Conservation (phyloP, 2,797 vertebrate species). For the Gymnothorax reevesii region DNA sequence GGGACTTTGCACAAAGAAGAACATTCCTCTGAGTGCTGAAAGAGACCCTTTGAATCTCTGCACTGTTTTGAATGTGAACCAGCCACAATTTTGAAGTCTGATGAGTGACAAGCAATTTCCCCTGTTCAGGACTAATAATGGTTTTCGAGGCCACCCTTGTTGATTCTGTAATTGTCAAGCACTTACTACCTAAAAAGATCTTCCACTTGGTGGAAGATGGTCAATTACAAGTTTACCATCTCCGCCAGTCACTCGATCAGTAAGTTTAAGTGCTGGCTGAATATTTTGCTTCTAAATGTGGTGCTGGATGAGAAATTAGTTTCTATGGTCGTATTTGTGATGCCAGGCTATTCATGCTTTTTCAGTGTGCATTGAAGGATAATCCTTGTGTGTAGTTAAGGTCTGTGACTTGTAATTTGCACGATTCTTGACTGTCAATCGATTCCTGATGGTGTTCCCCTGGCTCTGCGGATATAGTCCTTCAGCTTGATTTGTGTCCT, state of each 20-base stretch:
- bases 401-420: neutral
- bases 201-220: neutral
- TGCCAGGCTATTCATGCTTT: neutral
- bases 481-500: neutral
- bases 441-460: neutral
- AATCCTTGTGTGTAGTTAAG: neutral
- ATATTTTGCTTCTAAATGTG: neutral
- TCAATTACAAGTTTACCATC: neutral
- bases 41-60: neutral
- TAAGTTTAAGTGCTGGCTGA: neutral
- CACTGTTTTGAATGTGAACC: neutral
- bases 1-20: neutral
- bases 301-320: neutral
- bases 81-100: neutral
- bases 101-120: neutral
- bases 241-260: neutral
- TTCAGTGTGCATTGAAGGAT: neutral
- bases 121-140: neutral
- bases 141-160: neutral
- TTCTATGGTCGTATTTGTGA: neutral
- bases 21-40: neutral
- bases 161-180: neutral
- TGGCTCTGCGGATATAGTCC: neutral
- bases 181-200: neutral
- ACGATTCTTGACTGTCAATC: neutral